Percentiles rank a stretch among this genome's conserved stretches.
These are phyloP conservation scores for Orcinus orca DNA, from an alignment of 2,113 vertebrate species.

Conservation along the genomic window DNA sequence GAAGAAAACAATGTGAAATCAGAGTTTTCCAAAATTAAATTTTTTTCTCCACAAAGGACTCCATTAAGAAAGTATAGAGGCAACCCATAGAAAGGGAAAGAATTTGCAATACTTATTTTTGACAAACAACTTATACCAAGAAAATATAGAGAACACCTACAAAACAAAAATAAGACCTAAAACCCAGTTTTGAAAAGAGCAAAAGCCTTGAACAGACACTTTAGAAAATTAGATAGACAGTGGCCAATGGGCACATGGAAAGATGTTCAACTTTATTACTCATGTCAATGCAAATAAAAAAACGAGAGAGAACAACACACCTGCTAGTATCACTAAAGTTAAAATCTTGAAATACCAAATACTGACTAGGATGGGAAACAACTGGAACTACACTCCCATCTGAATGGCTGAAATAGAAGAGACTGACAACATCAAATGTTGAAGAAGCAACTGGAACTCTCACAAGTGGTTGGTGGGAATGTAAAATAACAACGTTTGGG, in stretches of 20 bases:
- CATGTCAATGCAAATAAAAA: background rate
- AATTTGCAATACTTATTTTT: background rate
- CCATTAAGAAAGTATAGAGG: background rate
- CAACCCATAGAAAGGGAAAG: background rate
- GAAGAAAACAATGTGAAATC: background rate
- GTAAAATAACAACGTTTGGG: background rate
- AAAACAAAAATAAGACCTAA: background rate
- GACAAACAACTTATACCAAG: background rate
- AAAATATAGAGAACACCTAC: background rate
- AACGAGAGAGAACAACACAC: background rate
- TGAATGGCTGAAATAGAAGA: background rate
- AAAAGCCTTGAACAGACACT: background rate
- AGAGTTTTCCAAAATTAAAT: background rate
- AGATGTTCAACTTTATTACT: background rate
- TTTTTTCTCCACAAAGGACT: background rate
- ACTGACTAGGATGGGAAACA: background rate
- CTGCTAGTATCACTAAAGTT: background rate
- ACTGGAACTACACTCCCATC: background rate
- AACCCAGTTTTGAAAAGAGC: background rate
- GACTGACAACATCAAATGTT: background rate
- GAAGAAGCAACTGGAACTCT: background rate
- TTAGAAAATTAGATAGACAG: background rate
- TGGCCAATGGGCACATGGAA: background rate
- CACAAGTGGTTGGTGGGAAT: no score
- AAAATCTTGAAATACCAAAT: background rate